Percentiles rank a stretch among this genome's conserved stretches.
Evolutionary conservation across 2,888 invertebrate genomes (phyloP).

Genomic region (Xanthia togata): DNA sequence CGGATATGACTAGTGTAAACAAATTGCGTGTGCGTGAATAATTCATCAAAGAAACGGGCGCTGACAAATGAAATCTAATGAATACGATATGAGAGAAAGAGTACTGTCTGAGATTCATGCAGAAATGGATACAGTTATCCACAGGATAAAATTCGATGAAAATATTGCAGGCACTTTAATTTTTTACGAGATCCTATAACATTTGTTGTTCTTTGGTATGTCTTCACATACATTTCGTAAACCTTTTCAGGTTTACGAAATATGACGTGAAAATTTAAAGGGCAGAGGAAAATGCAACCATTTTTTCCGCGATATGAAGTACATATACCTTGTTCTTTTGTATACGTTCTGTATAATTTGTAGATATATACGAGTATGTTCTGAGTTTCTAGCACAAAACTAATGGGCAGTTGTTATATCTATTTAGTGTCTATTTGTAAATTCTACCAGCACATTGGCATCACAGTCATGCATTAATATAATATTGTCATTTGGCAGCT

Average conservation of each 20-base stretch:
- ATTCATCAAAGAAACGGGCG: constrained; percentile 86
- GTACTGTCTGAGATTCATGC: constrained; percentile 77
- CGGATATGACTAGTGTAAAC: constrained; percentile 81
- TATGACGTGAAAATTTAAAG: not conserved
- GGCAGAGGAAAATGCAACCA: not conserved
- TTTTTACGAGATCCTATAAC: constrained; percentile 59
- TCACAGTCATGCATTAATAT: constrained; percentile 10
- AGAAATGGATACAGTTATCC: constrained; percentile 68
- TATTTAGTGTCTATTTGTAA: not conserved
- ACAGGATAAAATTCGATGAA: constrained; percentile 54
- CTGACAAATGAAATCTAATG: constrained; percentile 89
- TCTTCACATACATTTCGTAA: too few relatives aligned
- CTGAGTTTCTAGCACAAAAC: not conserved
- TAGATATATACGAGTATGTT: not conserved
- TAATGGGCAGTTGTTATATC: not conserved
- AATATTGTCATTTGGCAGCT: constrained; percentile 26
- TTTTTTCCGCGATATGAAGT: not conserved
- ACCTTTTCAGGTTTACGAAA: too few relatives aligned
- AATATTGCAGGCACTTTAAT: constrained; percentile 62
- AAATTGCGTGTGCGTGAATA: constrained; percentile 86
- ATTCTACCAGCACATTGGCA: constrained; percentile 24
- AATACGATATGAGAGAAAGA: constrained; percentile 86
- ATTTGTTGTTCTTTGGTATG: constrained; percentile 34
- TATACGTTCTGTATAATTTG: not conserved
- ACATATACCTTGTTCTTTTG: too few relatives aligned